phyloP scores from a whole-genome alignment of 2,113 vertebrate species.

The Siphamia tubifer region DNA sequence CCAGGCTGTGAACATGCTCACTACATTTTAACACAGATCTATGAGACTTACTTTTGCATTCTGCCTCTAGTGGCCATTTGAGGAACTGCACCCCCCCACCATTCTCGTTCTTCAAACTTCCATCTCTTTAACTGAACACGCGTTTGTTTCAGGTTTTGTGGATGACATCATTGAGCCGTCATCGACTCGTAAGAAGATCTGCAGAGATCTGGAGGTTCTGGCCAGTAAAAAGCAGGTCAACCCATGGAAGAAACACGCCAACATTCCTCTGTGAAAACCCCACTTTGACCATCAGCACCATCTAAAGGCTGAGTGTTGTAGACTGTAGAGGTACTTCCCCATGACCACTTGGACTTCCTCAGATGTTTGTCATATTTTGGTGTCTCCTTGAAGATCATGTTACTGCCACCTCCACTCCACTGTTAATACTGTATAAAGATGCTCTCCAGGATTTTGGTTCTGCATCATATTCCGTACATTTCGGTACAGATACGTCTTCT shows the following conservation, averaged over 20 bases:
- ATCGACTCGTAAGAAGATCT: conserved; percentile 88
- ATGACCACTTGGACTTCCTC: background rate
- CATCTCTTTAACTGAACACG: background rate
- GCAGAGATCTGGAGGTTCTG: conserved; percentile 89
- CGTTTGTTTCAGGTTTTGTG: conserved; percentile 85
- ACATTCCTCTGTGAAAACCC: conserved; percentile 88
- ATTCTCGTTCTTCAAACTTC: background rate
- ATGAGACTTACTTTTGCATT: too few species aligned
- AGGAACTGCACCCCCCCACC: background rate
- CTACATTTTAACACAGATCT: too few species aligned
- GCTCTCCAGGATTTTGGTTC: background rate
- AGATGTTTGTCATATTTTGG: background rate
- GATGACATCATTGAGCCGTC: conserved; percentile 96
- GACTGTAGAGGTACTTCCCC: background rate
- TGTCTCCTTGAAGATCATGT: background rate
- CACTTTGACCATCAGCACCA: background rate
- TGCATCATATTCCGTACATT: background rate
- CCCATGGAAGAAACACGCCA: conserved; percentile 98
- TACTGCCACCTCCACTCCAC: conserved; percentile 26
- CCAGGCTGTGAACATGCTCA: too few species aligned
- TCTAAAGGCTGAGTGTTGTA: background rate
- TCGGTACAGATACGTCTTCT: too few species aligned
- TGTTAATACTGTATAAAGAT: background rate
- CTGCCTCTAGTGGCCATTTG: too few species aligned
- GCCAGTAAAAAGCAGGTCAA: conserved; percentile 89